Conservation (phyloP, 2,888 invertebrate genomes). For the Agrypnus murinus region DNA sequence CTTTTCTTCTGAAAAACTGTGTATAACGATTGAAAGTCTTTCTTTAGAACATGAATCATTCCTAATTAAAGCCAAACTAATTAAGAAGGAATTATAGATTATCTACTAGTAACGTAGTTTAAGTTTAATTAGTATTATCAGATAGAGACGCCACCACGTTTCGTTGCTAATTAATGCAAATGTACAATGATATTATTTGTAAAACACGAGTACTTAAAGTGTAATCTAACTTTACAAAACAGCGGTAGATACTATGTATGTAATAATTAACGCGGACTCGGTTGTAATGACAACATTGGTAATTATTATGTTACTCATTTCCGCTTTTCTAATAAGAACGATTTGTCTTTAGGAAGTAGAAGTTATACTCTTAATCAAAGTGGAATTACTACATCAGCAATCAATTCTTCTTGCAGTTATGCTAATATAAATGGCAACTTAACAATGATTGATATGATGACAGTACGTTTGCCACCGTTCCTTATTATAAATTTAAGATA, state of each 20-base stretch:
- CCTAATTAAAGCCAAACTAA: no score
- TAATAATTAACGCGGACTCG: not conserved
- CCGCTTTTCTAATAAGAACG: not conserved
- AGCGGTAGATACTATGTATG: not conserved
- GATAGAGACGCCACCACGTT: not conserved
- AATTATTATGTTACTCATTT: slow-evolving; percentile 1
- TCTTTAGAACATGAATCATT: no score
- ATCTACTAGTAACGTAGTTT: no score
- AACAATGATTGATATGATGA: no score
- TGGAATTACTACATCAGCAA: no score
- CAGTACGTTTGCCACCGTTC: no score
- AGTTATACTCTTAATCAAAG: not conserved
- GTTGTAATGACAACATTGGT: slow-evolving; percentile 3
- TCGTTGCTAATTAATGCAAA: not conserved
- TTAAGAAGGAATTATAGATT: no score
- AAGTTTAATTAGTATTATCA: not conserved
- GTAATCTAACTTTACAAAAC: slow-evolving; percentile 12
- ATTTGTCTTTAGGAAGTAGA: slow-evolving; percentile 10
- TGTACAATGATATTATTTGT: not conserved
- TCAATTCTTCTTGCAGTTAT: no score
- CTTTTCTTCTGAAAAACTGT: no score
- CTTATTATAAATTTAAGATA: no score
- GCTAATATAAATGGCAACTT: no score
- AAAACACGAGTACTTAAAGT: not conserved
- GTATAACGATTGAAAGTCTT: no score